Evolutionary conservation across 2,113 vertebrate genomes (phyloP).

Genomic region (Hippoglossus stenolepis): DNA sequence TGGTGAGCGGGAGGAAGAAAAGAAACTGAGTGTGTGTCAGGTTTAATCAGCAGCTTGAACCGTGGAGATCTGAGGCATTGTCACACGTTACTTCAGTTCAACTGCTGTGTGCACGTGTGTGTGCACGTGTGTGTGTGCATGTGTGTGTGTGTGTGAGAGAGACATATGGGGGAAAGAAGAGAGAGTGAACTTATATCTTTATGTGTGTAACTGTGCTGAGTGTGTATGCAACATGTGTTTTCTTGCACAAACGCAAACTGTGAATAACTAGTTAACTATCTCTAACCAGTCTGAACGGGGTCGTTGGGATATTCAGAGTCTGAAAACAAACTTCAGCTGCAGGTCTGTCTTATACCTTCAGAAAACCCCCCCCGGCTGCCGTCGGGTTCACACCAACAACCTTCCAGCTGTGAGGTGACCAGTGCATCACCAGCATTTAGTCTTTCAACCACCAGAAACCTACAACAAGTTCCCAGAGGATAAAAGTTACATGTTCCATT

Average conservation of each 20-base stretch:
- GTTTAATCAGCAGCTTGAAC: constrained; percentile 55
- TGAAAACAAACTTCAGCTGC: no score
- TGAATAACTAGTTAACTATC: no score
- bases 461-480: background rate
- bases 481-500: background rate
- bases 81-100: constrained; percentile 3
- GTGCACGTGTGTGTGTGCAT: background rate
- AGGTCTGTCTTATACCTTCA: no score
- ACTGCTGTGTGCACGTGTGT: background rate
- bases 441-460: background rate
- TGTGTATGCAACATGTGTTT: no score
- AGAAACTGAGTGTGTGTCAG: constrained; percentile 50
- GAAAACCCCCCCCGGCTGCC: no score
- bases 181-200: background rate
- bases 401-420: no score
- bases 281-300: no score
- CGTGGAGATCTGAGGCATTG: constrained; percentile 32
- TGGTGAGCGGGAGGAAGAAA: constrained; percentile 27
- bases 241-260: no score
- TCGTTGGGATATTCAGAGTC: no score
- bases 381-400: no score
- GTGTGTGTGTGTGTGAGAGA: background rate
- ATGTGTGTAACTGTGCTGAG: no score
- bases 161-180: background rate
- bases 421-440: no score